phyloP scores from a whole-genome alignment of 2,888 invertebrate genomes.

The Macaria liturata region DNA sequence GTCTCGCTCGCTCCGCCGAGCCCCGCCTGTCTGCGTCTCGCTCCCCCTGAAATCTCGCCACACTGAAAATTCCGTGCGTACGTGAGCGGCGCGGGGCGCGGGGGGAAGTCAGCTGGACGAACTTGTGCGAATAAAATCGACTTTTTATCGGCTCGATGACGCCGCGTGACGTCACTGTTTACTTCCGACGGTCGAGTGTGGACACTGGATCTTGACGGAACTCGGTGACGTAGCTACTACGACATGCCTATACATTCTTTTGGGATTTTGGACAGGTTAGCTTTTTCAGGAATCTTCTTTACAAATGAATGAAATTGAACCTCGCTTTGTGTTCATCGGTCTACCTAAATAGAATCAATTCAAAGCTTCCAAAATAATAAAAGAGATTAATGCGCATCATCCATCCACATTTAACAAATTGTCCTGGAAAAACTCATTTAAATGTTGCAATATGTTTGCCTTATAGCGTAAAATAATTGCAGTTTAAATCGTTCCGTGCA shows the following conservation, averaged over 20 bases:
- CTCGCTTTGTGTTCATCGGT: too few species aligned
- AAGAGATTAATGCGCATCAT: conserved; percentile 32
- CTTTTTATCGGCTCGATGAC: conserved; percentile 82
- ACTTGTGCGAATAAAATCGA: conserved; percentile 82
- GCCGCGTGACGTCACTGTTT: conserved; percentile 83
- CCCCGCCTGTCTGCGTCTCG: conserved; percentile 44
- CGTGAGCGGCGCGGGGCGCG: conserved; percentile 54
- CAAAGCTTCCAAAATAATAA: conserved; percentile 18
- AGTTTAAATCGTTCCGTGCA: conserved; percentile 79
- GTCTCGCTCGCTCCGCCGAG: conserved; percentile 52
- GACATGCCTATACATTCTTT: conserved; percentile 15
- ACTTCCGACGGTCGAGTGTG: conserved; percentile 65
- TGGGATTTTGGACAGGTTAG: conserved; percentile 5
- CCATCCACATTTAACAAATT: conserved; percentile 42
- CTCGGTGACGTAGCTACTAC: conserved; percentile 50
- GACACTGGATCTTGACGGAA: conserved; percentile 60
- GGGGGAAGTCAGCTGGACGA: conserved; percentile 81
- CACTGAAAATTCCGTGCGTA: conserved; percentile 72
- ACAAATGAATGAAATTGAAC: too few species aligned
- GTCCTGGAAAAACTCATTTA: conserved; percentile 58
- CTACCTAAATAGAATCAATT: background rate
- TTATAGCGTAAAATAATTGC: conserved; percentile 77
- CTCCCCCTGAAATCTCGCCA: conserved; percentile 71
- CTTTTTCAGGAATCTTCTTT: background rate
- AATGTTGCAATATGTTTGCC: conserved; percentile 73